phyloP scores from a whole-genome alignment of 2,888 invertebrate genomes.

The Sphaerophoria rueppellii region DNA sequence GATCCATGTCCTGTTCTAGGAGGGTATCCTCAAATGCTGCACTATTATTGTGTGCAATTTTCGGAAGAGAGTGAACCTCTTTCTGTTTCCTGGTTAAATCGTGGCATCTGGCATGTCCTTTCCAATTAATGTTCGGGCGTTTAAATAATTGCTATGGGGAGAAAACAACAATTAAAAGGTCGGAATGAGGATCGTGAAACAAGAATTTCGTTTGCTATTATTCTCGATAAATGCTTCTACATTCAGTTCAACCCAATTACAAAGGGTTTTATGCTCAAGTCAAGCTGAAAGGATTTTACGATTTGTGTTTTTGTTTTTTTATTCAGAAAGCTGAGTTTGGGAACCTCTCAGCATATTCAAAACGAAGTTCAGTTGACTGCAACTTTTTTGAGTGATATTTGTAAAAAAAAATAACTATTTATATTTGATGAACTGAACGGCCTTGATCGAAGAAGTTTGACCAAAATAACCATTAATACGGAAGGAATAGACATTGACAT shows the following conservation, averaged over 20 bases:
- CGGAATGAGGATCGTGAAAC: constrained; percentile 3
- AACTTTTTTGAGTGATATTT: no score
- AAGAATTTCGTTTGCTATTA: neutral
- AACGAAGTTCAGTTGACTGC: no score
- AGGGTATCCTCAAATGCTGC: constrained; percentile 42
- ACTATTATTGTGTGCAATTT: constrained; percentile 39
- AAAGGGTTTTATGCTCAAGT: constrained; percentile 13
- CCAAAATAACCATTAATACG: no score
- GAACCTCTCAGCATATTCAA: no score
- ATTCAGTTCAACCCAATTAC: constrained; percentile 19
- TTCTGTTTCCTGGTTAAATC: constrained; percentile 24
- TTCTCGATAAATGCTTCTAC: constrained; percentile 9
- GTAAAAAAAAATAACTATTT: no score
- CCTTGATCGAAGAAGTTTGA: no score
- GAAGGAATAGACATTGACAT: no score
- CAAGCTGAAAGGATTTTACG: neutral
- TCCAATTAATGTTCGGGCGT: constrained; percentile 35
- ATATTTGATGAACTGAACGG: no score
- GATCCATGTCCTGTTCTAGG: constrained; percentile 70
- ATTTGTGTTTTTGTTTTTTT: neutral
- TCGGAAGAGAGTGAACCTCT: constrained; percentile 24
- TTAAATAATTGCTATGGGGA: constrained; percentile 6
- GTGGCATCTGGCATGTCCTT: constrained; percentile 30
- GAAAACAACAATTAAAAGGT: neutral
- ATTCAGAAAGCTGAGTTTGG: neutral